phyloP scores from a whole-genome alignment of 2,113 vertebrate species.

The Neomonachus schauinslandi region DNA sequence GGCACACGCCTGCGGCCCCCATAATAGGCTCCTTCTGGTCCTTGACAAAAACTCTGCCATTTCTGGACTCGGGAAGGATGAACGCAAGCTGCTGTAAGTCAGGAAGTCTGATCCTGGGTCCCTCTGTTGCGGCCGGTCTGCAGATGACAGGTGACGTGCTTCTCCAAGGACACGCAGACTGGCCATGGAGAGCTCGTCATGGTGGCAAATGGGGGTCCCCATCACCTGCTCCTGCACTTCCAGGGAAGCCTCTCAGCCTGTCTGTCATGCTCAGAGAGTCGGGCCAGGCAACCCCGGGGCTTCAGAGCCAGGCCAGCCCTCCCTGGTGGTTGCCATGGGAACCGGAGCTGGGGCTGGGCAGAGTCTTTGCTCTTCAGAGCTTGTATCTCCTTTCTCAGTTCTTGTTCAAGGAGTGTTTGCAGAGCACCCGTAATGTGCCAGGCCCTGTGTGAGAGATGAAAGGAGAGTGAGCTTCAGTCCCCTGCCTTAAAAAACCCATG shows the following conservation, averaged over 20 bases:
- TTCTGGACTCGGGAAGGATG: background rate
- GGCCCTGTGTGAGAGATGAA: background rate
- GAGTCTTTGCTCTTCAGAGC: background rate
- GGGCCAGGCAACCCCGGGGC: background rate
- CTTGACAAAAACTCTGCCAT: background rate
- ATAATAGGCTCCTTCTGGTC: background rate
- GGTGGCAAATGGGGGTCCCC: background rate
- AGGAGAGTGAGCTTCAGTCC: background rate
- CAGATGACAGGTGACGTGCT: background rate
- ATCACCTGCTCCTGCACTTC: background rate
- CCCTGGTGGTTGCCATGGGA: conserved; percentile 7
- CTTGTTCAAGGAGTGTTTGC: background rate
- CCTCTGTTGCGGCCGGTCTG: rapidly evolving
- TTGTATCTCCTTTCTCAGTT: background rate
- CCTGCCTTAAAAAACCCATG: background rate
- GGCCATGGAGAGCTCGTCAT: background rate
- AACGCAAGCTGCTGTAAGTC: background rate
- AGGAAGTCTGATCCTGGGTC: background rate
- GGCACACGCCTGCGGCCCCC: background rate
- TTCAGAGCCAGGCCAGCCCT: background rate
- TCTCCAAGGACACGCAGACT: background rate
- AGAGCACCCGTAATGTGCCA: background rate
- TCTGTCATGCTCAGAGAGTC: background rate
- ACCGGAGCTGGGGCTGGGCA: background rate
- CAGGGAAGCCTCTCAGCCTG: background rate